Evolutionary conservation across 2,888 invertebrate genomes (phyloP).

Genomic region (Pomacea canaliculata): DNA sequence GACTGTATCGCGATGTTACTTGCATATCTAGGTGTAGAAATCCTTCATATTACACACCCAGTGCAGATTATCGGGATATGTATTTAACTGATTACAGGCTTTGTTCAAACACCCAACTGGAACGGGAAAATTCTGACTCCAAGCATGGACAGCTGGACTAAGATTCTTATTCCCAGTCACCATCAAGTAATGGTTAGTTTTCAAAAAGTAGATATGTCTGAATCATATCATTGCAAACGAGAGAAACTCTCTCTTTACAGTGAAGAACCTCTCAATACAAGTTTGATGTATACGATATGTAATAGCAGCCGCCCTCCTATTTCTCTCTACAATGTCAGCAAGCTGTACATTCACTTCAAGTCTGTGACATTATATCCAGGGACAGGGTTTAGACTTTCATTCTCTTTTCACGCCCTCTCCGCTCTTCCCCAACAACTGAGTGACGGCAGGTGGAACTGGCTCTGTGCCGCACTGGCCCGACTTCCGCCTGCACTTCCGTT

Average conservation of each 20-base stretch:
- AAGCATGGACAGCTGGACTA: conserved; percentile 9
- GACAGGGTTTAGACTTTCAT: conserved; percentile 13
- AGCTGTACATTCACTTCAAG: not conserved
- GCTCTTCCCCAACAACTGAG: not conserved
- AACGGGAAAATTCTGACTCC: conserved; percentile 10
- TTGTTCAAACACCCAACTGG: conserved; percentile 15
- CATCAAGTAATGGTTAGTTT: not conserved
- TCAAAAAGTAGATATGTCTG: too few species aligned
- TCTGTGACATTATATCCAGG: not conserved
- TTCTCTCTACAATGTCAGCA: not conserved
- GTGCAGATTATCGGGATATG: too few species aligned
- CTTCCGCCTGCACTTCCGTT: conserved; percentile 15
- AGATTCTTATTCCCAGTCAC: not conserved
- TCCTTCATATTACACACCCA: too few species aligned
- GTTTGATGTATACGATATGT: conserved; percentile 9
- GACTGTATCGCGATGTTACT: too few species aligned
- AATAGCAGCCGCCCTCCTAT: not conserved
- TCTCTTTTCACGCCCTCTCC: conserved; percentile 8
- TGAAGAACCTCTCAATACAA: not conserved
- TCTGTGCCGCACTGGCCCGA: conserved; percentile 10
- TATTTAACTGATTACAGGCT: not conserved
- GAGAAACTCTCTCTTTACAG: too few species aligned
- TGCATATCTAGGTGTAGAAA: too few species aligned
- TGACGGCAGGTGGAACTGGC: conserved; percentile 15
- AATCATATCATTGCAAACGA: too few species aligned